Evolutionary conservation across 2,797 vertebrate genomes (phyloP).

Genomic region (Echeneis naucrates): DNA sequence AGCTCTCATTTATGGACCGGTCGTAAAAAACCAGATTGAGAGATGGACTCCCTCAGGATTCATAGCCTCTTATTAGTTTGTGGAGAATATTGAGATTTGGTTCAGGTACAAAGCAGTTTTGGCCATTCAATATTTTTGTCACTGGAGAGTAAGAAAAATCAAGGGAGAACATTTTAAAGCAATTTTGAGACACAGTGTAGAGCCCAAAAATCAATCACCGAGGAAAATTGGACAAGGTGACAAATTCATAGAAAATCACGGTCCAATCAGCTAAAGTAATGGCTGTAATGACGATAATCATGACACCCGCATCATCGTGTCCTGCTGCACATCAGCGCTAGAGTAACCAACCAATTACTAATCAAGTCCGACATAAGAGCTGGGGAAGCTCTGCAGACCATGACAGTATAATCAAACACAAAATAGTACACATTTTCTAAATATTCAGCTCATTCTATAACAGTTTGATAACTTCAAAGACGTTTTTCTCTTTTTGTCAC

Average conservation of each 20-base stretch:
- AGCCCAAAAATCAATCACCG: slow-evolving; percentile 29
- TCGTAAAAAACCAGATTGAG: too few species aligned
- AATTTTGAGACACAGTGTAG: slow-evolving; percentile 19
- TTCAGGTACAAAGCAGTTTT: slow-evolving; percentile 6
- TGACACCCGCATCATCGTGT: slow-evolving; percentile 14
- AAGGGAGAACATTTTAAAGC: slow-evolving; percentile 6
- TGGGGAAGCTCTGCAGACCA: not conserved
- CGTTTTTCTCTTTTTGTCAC: not conserved
- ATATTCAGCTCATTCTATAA: not conserved
- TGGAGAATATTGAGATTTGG: not conserved
- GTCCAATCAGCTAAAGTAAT: slow-evolving; percentile 13
- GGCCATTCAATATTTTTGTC: not conserved
- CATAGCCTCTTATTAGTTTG: not conserved
- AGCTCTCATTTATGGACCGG: too few species aligned
- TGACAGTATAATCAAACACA: not conserved
- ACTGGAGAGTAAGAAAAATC: not conserved
- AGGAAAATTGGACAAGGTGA: slow-evolving; percentile 9
- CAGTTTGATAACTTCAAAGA: not conserved
- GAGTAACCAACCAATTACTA: slow-evolving; percentile 3
- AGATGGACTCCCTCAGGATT: slow-evolving; percentile 7
- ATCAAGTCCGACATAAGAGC: not conserved
- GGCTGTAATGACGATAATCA: slow-evolving; percentile 27
- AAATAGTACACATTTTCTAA: not conserved
- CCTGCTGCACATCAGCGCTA: slow-evolving; percentile 30
- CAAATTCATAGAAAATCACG: slow-evolving; percentile 29